Conservation (phyloP, 2,888 invertebrate species). For the Andrena bucephala region DNA sequence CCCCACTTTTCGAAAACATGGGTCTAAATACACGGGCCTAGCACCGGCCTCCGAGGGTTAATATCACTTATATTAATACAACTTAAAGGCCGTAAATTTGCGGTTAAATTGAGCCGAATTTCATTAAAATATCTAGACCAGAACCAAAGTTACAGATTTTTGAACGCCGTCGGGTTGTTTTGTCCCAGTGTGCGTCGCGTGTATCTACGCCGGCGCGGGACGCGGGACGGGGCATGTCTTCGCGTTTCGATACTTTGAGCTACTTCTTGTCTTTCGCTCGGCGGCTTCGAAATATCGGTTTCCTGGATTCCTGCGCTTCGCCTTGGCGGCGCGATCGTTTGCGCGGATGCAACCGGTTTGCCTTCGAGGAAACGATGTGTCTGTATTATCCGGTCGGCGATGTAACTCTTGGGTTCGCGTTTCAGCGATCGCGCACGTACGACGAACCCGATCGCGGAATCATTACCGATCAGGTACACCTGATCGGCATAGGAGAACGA, state of each 20-base stretch:
- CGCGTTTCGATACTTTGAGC: conserved; percentile 3
- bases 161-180: too few species aligned
- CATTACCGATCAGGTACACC: background rate
- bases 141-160: too few species aligned
- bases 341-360: conserved; percentile 55
- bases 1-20: too few species aligned
- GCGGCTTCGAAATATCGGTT: conserved; percentile 29
- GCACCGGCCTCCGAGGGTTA: too few species aligned
- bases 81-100: too few species aligned
- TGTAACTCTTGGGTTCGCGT: conserved; percentile 21
- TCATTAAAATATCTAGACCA: too few species aligned
- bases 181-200: too few species aligned
- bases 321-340: conserved; percentile 26
- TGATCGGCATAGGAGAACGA: background rate
- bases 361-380: conserved; percentile 57
- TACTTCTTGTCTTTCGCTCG: conserved; percentile 16
- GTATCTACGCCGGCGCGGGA: background rate
- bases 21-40: too few species aligned
- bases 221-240: background rate
- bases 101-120: too few species aligned
- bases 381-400: conserved; percentile 32
- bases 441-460: conserved; percentile 20
- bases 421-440: background rate
- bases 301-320: conserved; percentile 31
- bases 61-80: too few species aligned